Evolutionary conservation across 1,140 invertebrate species (phyloP), one percentile per base, ranked within the genome.

Genomic region (Parapsyche elsis): DNA sequence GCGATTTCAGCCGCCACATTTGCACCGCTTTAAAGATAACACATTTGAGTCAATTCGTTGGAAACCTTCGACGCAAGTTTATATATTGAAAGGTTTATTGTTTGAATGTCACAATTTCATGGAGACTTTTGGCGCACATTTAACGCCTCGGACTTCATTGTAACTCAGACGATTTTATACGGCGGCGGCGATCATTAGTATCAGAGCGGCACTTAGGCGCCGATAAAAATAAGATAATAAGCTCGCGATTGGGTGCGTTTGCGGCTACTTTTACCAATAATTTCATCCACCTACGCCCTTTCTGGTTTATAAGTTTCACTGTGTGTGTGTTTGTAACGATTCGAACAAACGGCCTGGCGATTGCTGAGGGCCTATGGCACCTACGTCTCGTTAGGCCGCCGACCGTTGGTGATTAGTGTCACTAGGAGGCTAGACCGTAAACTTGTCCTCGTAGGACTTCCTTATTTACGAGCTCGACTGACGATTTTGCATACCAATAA

Each of bases 351-450:
- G 57, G 71, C 19, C 71, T 16, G 45, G 10, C 38, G 45, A 71
- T 71, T 71, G 70, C 24, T 1, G 2, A 53, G 49, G 24, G 46
- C n/a, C 57, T n/a, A 64, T 46, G 57, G 78, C 70, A 79, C 78
- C 70, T 79, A 79, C 49, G 70, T 79, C 78, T 79, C 78, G 78
- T 79, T 79, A 79, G 64, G 78, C 70, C 70, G 57, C 46, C n/a
- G 70, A 67, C 44, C 24, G 30, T n/a, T 26, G 78, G 70, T 79
- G 78, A 79, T 79, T 79, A 74, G 44, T 59, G 76, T 78, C 76
- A 46, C 61, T 78, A 70, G 70, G 38, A 71, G 30, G 45, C 49
- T 26, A 59, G n/a, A 19, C 67, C 78, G 70, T 79, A 79, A 79
- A 79, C 49, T 53, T 45, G 44, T 79, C 78, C 4, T 19, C 44